Conservation (phyloP, 2,113 vertebrate species). For the Syngnathus scovelli region DNA sequence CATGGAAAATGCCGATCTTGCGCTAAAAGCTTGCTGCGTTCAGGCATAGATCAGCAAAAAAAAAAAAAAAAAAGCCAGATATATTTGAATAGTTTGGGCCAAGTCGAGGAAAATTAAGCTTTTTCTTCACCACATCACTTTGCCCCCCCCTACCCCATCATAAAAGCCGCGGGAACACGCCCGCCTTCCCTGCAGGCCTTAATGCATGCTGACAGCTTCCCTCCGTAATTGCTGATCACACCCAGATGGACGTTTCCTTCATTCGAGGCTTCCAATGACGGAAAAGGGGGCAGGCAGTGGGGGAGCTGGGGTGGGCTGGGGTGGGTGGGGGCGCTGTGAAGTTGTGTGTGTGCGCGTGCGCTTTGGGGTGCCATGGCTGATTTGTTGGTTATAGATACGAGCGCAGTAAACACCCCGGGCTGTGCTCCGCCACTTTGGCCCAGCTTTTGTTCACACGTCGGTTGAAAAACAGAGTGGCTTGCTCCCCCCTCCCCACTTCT, state of each 20-base stretch:
- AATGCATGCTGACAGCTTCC: conserved; percentile 77
- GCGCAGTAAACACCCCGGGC: conserved; percentile 69
- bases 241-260: conserved; percentile 76
- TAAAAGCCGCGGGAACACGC: conserved; percentile 62
- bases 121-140: conserved; percentile 23
- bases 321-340: conserved; percentile 11
- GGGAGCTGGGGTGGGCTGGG: conserved; percentile 8
- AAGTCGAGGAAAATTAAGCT: conserved; percentile 2
- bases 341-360: neutral
- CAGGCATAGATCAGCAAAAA: no score
- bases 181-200: conserved; percentile 67
- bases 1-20: no score
- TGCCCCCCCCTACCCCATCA: conserved; percentile 31
- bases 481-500: conserved; percentile 10
- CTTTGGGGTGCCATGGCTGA: conserved; percentile 40
- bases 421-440: conserved; percentile 65
- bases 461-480: conserved; percentile 54
- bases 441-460: conserved; percentile 75
- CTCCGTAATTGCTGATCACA: conserved; percentile 78
- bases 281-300: conserved; percentile 36
- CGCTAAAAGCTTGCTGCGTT: no score
- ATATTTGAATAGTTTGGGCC: neutral
- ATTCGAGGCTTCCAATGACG: conserved; percentile 75
- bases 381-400: conserved; percentile 78
- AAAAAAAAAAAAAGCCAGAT: no score